phyloP scores from a whole-genome alignment of 92 coral and sea anemone genomes.

The Muricea muricata region DNA sequence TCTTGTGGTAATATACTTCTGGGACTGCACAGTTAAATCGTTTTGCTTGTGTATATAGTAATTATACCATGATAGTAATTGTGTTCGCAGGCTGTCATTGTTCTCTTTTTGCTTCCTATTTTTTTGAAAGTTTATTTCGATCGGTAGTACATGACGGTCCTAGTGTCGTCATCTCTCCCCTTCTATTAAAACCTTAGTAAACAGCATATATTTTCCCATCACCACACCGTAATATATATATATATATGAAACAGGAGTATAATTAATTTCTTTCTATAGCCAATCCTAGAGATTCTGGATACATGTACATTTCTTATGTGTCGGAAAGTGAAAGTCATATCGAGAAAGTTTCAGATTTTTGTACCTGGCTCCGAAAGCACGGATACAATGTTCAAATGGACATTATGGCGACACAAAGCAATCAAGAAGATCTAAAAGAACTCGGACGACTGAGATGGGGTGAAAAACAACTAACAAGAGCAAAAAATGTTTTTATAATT shows the following conservation, averaged over 20 bases:
- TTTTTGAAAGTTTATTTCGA: too few relatives aligned
- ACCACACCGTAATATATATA: too few relatives aligned
- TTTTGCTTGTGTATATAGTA: too few relatives aligned
- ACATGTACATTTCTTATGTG: slow-evolving; percentile 19
- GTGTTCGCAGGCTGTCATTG: too few relatives aligned
- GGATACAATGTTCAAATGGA: slow-evolving; percentile 35
- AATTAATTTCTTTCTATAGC: neutral
- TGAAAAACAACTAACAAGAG: slow-evolving; percentile 1
- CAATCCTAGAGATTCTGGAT: neutral
- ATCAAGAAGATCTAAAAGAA: slow-evolving; percentile 5
- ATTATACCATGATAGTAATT: too few relatives aligned
- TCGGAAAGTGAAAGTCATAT: slow-evolving; percentile 9
- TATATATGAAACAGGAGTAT: neutral
- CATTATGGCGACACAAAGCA: slow-evolving; percentile 2
- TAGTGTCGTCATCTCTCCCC: too few relatives aligned
- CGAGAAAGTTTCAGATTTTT: slow-evolving; percentile 3
- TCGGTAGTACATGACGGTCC: too few relatives aligned
- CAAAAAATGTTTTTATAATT: slow-evolving; percentile 22
- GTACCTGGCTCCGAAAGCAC: slow-evolving; percentile 14
- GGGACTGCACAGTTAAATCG: too few relatives aligned
- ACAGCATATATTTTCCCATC: too few relatives aligned
- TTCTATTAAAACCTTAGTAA: too few relatives aligned
- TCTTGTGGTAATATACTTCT: too few relatives aligned
- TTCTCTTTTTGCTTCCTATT: too few relatives aligned
- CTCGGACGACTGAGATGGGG: slow-evolving; percentile 24